Evolutionary conservation across 2,888 invertebrate species (phyloP), one percentile per base, ranked within the genome.

Genomic region (Apodemia zela): DNA sequence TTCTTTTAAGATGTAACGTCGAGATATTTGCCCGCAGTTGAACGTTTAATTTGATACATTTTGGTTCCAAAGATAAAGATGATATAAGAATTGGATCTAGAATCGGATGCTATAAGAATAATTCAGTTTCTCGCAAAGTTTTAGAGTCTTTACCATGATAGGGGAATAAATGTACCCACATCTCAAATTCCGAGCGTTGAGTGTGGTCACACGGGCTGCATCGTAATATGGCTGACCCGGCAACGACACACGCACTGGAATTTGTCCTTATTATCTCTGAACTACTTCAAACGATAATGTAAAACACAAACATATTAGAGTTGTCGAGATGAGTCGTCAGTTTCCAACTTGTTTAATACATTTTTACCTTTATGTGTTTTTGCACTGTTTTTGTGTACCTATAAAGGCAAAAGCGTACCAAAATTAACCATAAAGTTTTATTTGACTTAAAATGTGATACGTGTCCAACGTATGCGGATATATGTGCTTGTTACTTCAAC

Each of bases 141-240:
- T 21, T 42, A 42, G 35, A 60, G 15, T 45, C n/a, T 21, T 60
- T 60, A 42, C 79, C 76, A 77, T 81, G 79, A 83, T 80, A 80
- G 76, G 75, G 75, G 75, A 73, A 75, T 73, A 66, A 64, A 68
- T 73, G 72, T 72, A 73, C 72, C 68, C 75, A 72, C 79, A 83
- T 86, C 80, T 80, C 73, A 77, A 79, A 88, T 87, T 87, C 87
- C 73, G 75, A 69, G 66, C 82, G 73, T 72, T 75, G 70, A 75
- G 75, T 69, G 74, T 61, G 77, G 76, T 78, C 74, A 77, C 82
- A 82, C 74, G 80, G 69, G 73, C 79, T 84, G 86, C 85, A 87
- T 88, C 74, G 79, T 81, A 87, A 88, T 89, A 78, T 17, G 57
- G 29, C 71, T 74, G 73, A 70, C 67, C 69, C 72, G 71, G 66